A percentile compares a stretch with the other conserved stretches of the same genome.
Conservation (phyloP, 2,888 invertebrate genomes). For the Agrochola lychnidis region DNA sequence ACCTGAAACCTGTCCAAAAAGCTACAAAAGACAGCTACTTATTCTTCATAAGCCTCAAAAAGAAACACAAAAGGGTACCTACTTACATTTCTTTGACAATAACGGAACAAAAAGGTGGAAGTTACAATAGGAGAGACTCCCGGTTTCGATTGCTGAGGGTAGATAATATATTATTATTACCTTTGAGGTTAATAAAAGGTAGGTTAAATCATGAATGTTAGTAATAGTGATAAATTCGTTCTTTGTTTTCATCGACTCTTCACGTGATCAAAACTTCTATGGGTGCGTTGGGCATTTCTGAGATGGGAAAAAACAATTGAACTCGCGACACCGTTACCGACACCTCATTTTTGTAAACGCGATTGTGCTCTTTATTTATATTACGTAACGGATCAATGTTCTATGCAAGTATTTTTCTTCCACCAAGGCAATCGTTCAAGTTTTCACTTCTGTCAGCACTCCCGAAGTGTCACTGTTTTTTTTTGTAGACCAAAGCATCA, state of each 20-base stretch:
- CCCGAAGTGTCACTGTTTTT: too few relatives aligned
- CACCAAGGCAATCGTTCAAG: too few relatives aligned
- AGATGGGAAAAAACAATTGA: too few relatives aligned
- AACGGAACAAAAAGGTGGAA: constrained; percentile 41
- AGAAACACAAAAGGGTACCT: constrained; percentile 44
- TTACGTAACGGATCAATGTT: too few relatives aligned
- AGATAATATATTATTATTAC: constrained; percentile 24
- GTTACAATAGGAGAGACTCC: constrained; percentile 38
- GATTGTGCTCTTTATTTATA: too few relatives aligned
- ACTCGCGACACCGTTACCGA: too few relatives aligned
- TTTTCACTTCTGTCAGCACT: too few relatives aligned
- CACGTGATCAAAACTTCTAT: too few relatives aligned
- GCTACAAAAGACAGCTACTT: constrained; percentile 25
- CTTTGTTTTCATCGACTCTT: neutral
- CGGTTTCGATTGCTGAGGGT: constrained; percentile 30
- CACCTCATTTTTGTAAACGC: too few relatives aligned
- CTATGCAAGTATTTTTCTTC: too few relatives aligned
- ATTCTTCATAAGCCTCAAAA: constrained; percentile 38
- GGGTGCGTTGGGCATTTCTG: too few relatives aligned
- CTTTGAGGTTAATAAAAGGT: constrained; percentile 21
- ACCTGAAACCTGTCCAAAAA: neutral
- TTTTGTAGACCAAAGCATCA: too few relatives aligned
- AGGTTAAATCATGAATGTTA: neutral
- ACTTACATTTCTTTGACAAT: constrained; percentile 45
- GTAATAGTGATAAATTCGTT: neutral